Base-by-base conservation (phyloP, 2,888 invertebrate genomes). In the Phania funesta region DNA sequence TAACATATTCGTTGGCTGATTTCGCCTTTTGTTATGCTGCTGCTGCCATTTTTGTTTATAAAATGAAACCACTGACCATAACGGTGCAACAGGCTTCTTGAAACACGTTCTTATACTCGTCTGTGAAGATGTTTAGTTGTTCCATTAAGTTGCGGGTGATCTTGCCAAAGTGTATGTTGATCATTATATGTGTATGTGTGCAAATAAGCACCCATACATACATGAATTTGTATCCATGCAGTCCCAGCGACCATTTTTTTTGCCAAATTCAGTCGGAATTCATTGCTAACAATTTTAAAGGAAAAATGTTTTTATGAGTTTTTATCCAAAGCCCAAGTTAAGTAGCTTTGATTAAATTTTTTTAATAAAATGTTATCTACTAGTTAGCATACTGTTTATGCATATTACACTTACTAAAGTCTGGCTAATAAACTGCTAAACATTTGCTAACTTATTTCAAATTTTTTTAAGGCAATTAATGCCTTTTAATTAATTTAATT, bases 51-150 rank as follows among this genome's bases (percentile, higher is more conserved):
- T 78, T 68, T 56, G 74, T 77, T 74, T 78, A 50, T 60, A 75
- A 80, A 80, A 80, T 80, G 80, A 68, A 83, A 80, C 83, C 80
- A 80, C 68, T 83, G 80, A 80, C 80, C 83, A 83, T 77, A 83
- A 83, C 79, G 68, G 73, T 80, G 83, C 76, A 76, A 73, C 79
- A 79, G 70, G 71, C 65, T 78, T 71, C 71, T 73, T 50, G 41
- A 73, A 73, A 70, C 70, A 77, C n/a, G n/a, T n/a, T n/a, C 35
- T 7, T 79, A 22, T 24, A 52, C 67, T 76, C 60, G 41, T 26
- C 50, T 60, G 52, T 11, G 58, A 58, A 58, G 71, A 79, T 67
- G 73, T 79, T 79, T 22, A 35, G 65, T 79, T 71, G 78, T 65
- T 67, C 22, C 73, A 58, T 58, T 58, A 73, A 70, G 74, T 75